phyloP scores from a whole-genome alignment of 2,113 vertebrate species.

The Ictalurus punctatus region DNA sequence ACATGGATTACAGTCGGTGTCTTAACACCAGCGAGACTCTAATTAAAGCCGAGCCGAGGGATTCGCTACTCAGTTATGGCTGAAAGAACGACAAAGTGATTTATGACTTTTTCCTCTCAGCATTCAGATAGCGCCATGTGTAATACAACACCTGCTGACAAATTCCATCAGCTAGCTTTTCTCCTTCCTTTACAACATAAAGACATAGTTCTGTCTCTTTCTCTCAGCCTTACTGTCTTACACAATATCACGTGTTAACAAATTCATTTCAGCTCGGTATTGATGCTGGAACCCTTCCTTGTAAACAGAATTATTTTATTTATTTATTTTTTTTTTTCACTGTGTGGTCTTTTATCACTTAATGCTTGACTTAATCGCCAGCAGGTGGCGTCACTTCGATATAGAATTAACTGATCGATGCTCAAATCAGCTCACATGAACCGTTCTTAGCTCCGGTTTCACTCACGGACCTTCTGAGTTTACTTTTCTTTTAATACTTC shows the following conservation, averaged over 20 bases:
- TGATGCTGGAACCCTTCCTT: neutral
- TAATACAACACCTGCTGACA: slow-evolving; percentile 42
- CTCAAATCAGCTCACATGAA: neutral
- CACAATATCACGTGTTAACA: neutral
- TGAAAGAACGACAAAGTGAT: slow-evolving; percentile 54
- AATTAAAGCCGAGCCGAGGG: slow-evolving; percentile 53
- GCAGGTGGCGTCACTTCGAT: neutral
- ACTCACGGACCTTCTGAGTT: neutral
- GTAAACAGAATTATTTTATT: neutral
- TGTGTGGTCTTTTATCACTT: neutral
- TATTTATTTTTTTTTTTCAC: neutral
- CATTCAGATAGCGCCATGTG: slow-evolving; percentile 23
- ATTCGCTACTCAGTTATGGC: slow-evolving; percentile 46
- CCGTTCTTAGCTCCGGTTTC: neutral
- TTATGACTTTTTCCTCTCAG: slow-evolving; percentile 52
- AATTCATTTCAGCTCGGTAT: neutral
- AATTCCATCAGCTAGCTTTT: slow-evolving; percentile 7
- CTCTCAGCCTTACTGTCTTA: neutral
- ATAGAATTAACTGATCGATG: neutral
- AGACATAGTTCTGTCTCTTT: slow-evolving; percentile 16
- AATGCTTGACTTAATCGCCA: neutral
- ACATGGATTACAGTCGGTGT: slow-evolving; percentile 53
- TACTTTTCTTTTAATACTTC: neutral
- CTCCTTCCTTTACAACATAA: neutral
- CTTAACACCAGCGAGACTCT: slow-evolving; percentile 52